Conservation (phyloP, 2,113 vertebrate genomes). For the Bungarus multicinctus region DNA sequence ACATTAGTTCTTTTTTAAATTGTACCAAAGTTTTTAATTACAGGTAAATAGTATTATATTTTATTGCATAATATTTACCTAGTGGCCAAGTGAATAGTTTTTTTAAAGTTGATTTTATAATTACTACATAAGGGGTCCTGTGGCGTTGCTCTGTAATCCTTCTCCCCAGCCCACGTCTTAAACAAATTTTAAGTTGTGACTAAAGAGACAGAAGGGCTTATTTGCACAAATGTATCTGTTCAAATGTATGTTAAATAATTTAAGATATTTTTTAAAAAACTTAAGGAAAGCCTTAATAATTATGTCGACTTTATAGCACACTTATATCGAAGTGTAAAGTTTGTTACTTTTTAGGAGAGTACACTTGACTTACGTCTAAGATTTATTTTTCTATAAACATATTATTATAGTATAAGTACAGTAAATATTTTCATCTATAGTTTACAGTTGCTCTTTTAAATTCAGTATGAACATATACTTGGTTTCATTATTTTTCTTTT, state of each 20-base stretch:
- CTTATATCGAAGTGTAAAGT: neutral
- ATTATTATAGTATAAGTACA: neutral
- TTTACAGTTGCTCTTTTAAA: constrained; percentile 21
- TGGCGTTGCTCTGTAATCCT: neutral
- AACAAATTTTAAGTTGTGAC: neutral
- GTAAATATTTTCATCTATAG: neutral
- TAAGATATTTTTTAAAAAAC: neutral
- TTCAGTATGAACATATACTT: constrained; percentile 34
- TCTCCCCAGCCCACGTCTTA: neutral
- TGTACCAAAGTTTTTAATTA: neutral
- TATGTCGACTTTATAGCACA: constrained; percentile 26
- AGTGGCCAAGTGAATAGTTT: neutral
- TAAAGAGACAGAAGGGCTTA: neutral
- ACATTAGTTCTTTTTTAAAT: neutral
- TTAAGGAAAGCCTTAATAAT: neutral
- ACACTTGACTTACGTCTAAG: neutral
- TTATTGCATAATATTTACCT: neutral
- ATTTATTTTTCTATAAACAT: constrained; percentile 41
- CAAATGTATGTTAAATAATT: neutral
- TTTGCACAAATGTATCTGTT: neutral
- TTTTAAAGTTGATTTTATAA: neutral
- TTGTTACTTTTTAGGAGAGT: constrained; percentile 4
- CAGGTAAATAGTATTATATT: neutral
- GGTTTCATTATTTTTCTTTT: constrained; percentile 42
- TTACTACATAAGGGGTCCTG: neutral